Base-by-base conservation (phyloP, 2,888 invertebrate genomes). In the Galerucella nymphaeae region DNA sequence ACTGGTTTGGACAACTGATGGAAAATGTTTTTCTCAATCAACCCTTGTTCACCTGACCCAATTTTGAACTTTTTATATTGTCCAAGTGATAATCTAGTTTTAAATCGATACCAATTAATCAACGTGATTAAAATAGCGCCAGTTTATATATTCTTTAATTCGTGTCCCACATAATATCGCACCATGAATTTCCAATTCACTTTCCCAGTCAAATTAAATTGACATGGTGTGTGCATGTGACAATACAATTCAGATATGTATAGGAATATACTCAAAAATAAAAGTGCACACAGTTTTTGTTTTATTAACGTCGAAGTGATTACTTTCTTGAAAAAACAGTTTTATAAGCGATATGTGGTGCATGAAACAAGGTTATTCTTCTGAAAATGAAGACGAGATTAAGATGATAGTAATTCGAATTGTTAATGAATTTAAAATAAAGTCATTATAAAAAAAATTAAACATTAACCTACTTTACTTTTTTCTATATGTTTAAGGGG, bases 171-270 rank as follows among this genome's bases (percentile, higher is more conserved):
- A 62, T 62, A 62, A 50, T 30, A 30, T 48, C 18, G 50, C 59
- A 59, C 13, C 59, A 48, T 48, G 48, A 45, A 67, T 53, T 8
- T 53, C 18, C 16, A 10, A 53, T 53, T 18, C 53, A 72, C 65
- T 69, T 72, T 72, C 70, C 65, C 72, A 69, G 69, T 68, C 65
- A 72, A 72, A 72, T 72, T 72, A 69, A 61, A 72, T 59, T 68
- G 72, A 72, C 61, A 72, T 72, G 67, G 72, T 72, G 30, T 64
- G 18, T 59, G 72, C 65, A 72, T 50, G 58, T 57, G 65, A 61
- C 68, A 69, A 50, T 58, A 57, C 42, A 62, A 38, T 62, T 62
- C 20, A 66, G 14, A 58, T 57, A 57, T 30, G 30, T 64, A 63
- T 18, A 14, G 20, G 58, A 8, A 66, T 61, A 63, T 53, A 72